These are phyloP conservation scores for Eupithecia subfuscata DNA, from an alignment of 2,888 invertebrate species.

Conservation along the genomic window DNA sequence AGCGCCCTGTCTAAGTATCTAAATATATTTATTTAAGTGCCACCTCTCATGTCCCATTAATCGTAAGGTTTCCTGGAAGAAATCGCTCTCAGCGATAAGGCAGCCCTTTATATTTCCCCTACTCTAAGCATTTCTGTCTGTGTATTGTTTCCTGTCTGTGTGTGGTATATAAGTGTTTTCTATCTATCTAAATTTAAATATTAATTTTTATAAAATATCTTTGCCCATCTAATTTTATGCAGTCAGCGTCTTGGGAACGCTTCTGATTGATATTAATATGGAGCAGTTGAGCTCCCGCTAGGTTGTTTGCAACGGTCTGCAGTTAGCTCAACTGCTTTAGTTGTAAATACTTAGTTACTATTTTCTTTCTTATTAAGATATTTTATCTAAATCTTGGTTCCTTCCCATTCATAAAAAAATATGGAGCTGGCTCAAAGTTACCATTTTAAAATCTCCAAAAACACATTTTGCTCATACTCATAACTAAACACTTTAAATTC, in stretches of 20 bases:
- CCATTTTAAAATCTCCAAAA: neutral
- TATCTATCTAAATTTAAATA: no score
- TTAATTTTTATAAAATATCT: neutral
- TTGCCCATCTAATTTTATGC: neutral
- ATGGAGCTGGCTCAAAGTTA: neutral
- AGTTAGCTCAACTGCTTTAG: neutral
- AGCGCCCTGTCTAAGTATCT: no score
- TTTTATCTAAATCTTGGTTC: neutral
- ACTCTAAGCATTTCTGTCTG: no score
- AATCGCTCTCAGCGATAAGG: no score
- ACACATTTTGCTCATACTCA: neutral
- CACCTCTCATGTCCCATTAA: no score
- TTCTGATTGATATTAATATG: neutral
- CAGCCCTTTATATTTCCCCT: no score
- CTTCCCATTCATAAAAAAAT: neutral
- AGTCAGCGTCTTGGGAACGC: neutral
- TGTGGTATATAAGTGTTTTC: no score
- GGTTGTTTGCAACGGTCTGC: neutral
- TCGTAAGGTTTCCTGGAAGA: no score
- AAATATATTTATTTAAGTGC: no score
- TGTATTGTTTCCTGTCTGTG: no score
- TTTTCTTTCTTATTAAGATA: no score
- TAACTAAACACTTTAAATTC: neutral
- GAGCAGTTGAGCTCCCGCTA: neutral
- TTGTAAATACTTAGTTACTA: neutral